These are phyloP conservation scores for Megaptera novaeangliae DNA, from an alignment of 2,113 vertebrate genomes.

Conservation along the genomic window DNA sequence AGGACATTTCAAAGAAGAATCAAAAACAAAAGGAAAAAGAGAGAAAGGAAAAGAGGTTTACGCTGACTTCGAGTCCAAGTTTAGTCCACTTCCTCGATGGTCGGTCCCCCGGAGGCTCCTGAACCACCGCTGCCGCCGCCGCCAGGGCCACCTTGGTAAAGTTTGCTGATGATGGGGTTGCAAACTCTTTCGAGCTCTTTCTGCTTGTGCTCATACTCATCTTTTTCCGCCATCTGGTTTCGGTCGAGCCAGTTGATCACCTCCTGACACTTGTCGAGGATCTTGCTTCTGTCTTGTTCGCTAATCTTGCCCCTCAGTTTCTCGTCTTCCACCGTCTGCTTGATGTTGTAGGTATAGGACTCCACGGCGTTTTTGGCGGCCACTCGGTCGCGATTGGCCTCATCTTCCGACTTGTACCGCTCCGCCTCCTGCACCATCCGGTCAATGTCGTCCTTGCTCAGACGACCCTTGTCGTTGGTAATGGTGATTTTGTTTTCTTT, in stretches of 20 bases:
- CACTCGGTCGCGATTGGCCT: constrained; percentile 83
- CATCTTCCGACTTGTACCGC: constrained; percentile 86
- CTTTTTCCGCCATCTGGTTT: constrained; percentile 88
- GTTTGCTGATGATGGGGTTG: constrained; percentile 86
- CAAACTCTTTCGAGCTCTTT: constrained; percentile 88
- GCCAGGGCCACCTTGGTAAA: constrained; percentile 83
- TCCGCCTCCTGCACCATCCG: constrained; percentile 89
- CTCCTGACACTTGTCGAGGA: constrained; percentile 86
- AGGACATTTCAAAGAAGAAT: constrained; percentile 77
- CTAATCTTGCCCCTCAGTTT: constrained; percentile 87
- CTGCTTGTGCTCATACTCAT: constrained; percentile 88
- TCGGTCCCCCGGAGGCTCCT: constrained; percentile 79
- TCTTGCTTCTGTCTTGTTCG: constrained; percentile 85
- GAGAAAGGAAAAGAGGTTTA: constrained; percentile 76
- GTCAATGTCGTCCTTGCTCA: constrained; percentile 88
- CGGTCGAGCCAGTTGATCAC: constrained; percentile 84
- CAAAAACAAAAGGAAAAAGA: not conserved
- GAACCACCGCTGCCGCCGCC: constrained; percentile 67
- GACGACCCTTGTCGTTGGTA: constrained; percentile 87
- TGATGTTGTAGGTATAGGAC: constrained; percentile 87
- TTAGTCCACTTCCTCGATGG: constrained; percentile 89
- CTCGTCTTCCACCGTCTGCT: constrained; percentile 85
- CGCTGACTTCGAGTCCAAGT: constrained; percentile 65
- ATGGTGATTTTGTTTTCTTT: constrained; percentile 90
- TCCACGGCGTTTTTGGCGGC: constrained; percentile 85